Evolutionary conservation across 2,888 invertebrate species (phyloP), one percentile per base, ranked within the genome.

Genomic region (Euzophera pinguis): DNA sequence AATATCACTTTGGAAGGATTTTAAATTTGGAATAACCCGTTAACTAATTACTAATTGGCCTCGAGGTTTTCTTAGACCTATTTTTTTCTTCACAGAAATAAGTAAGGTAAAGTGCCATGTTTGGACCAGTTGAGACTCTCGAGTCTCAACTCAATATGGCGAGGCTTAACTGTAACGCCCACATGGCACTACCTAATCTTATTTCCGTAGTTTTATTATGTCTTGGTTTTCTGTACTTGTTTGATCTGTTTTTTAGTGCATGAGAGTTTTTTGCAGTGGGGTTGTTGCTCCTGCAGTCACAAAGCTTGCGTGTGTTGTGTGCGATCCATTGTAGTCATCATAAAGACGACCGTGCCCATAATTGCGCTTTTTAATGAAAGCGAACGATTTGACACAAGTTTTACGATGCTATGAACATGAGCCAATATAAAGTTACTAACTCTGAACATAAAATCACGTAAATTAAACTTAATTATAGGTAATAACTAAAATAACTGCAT

Each of bases 211-310:
- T 68, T 69, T 71, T 76, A 65, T 5, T 39, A 14, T 13, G 5
- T 74, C 67, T 83, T 85, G 86, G 88, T 85, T 86, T 71, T 73
- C 71, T 71, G 74, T 73, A 73, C 73, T 53, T 55, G 64, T 60
- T 64, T 61, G 53, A 65, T 67, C 63, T 22, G 71, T 71, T 73
- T 45, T 45, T 43, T 29, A 5, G 16, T 68, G 68, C 67, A 51
- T 35, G 34, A 27, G 49, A 29, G 13, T 35, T 17, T 37, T 48
- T 37, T 34, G 41, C 32, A 41, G 14, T n/a, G 9, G 29, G 16
- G 39, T 42, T 32, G 42, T 12, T 38, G 48, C 12, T 14, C 27
- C 22, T 5, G 5, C 22, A 27, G 13, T 27, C 9, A 27, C 27
- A 38, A 35, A 47, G 13, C 5, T 22, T 22, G 22, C 22, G 22